Conservation (phyloP, 2,888 invertebrate genomes). For the Allacma fusca region DNA sequence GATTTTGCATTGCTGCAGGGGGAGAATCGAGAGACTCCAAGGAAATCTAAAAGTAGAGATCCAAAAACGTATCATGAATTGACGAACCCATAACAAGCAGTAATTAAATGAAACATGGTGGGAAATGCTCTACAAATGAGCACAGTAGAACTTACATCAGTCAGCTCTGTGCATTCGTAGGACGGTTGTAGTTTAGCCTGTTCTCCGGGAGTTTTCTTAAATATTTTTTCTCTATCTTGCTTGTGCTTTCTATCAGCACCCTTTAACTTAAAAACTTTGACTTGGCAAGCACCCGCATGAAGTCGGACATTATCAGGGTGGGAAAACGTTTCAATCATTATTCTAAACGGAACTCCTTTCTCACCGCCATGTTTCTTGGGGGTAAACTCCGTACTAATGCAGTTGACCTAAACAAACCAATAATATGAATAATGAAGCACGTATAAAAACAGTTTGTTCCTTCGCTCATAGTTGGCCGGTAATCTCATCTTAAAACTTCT, state of each 20-base stretch:
- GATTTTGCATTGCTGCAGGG: slow-evolving; percentile 55
- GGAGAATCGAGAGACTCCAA: slow-evolving; percentile 71
- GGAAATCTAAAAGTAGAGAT: slow-evolving; percentile 71
- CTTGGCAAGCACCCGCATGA: slow-evolving; percentile 94
- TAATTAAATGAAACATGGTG: background rate
- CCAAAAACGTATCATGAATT: too few relatives aligned
- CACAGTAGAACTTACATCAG: slow-evolving; percentile 73
- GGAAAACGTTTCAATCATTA: slow-evolving; percentile 89
- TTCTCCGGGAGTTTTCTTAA: slow-evolving; percentile 81
- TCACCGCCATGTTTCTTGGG: slow-evolving; percentile 98
- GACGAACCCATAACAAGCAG: too few relatives aligned
- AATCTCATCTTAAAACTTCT: too few relatives aligned
- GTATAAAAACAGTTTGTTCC: too few relatives aligned
- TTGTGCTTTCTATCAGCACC: slow-evolving; percentile 97
- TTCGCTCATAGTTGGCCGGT: too few relatives aligned
- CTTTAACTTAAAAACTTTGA: slow-evolving; percentile 87
- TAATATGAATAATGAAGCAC: background rate
- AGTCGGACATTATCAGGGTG: slow-evolving; percentile 72
- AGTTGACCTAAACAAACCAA: slow-evolving; percentile 75
- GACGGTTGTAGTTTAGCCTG: slow-evolving; percentile 94
- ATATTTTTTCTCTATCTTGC: slow-evolving; percentile 93
- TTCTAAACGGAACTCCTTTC: slow-evolving; percentile 95
- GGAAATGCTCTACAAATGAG: background rate
- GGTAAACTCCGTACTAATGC: slow-evolving; percentile 97
- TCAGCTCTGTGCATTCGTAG: slow-evolving; percentile 92